Percentiles rank a stretch among this genome's conserved stretches.
Evolutionary conservation across 1,140 invertebrate species (phyloP).

Genomic region (Drosophila saltans): DNA sequence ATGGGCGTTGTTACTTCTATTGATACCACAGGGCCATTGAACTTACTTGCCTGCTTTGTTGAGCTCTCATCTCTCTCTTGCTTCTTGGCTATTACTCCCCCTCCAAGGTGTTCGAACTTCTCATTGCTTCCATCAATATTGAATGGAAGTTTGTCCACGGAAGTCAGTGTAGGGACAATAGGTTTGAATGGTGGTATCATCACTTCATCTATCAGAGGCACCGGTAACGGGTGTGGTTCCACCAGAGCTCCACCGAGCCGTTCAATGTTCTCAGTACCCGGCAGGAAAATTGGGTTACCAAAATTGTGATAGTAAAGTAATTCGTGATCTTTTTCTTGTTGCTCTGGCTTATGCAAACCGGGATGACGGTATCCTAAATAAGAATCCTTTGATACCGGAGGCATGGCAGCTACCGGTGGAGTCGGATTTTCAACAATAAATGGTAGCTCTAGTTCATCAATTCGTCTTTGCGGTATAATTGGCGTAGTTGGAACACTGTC

Average conservation of each 20-base stretch:
- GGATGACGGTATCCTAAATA: conserved; percentile 33
- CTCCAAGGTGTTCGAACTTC: conserved; percentile 79
- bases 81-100: conserved; percentile 80
- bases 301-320: conserved; percentile 80
- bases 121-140: conserved; percentile 60
- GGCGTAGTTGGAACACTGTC: conserved; percentile 33
- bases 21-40: background rate
- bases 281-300: conserved; percentile 76
- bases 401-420: conserved; percentile 54
- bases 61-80: conserved; percentile 46
- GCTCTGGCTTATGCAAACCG: conserved; percentile 54
- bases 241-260: conserved; percentile 74
- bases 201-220: conserved; percentile 78
- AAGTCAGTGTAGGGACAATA: conserved; percentile 55
- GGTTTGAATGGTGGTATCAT: conserved; percentile 74
- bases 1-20: conserved; percentile 38
- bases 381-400: conserved; percentile 43
- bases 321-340: conserved; percentile 48
- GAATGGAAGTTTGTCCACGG: conserved; percentile 63
- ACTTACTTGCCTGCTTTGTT: background rate
- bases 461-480: conserved; percentile 61
- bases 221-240: conserved; percentile 78
- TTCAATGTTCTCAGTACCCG: conserved; percentile 73
- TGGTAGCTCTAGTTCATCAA: conserved; percentile 72
- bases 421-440: conserved; percentile 74